Base-by-base conservation (phyloP, 2,888 invertebrate species). In the Crossocerus cetratus region DNA sequence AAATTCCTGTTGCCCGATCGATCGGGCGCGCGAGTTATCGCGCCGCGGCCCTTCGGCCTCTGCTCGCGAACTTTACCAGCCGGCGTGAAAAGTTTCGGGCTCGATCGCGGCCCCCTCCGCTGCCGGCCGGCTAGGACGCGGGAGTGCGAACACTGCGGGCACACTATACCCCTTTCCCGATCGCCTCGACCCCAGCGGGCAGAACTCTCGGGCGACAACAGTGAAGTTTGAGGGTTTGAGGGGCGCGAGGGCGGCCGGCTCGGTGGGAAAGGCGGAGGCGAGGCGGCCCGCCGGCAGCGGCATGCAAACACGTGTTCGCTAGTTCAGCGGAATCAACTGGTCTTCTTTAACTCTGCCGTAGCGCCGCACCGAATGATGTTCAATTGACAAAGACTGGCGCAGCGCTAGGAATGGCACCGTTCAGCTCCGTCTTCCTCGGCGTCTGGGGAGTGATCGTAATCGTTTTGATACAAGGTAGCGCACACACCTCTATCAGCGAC, bases 381-480 rank as follows among this genome's bases (percentile, higher is more conserved):
- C 83, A 88, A 88, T 88, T 88, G 86, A 88, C 86, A 83, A 85
- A 82, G 73, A 79, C 77, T 64, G 84, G 32, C 78, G 77, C 80
- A 82, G 78, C 82, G 86, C 83, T 84, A 85, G 88, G 86, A 86
- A 90, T 90, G 90, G 89, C 89, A 82, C 86, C 86, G 74, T 87
- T 86, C 86, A 88, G 86, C 84, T 87, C 89, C 78, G 86, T 89
- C 80, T 88, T 89, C 86, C 84, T 90, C 81, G 88, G 89, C 72
- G 87, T 89, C 82, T 90, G 89, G 89, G 89, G 88, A 82, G 84
- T 90, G 76, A 87, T 90, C 67, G 84, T 90, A 80, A 85, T 89
- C 80, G 82, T 86, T 82, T 84, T 90, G 76, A 88, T 90, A 81
- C 86, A 89, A 89, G 90, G 90, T 90, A 85, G 56, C 20, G 11